phyloP scores from a whole-genome alignment of 2,888 invertebrate genomes.

The Troides aeacus region DNA sequence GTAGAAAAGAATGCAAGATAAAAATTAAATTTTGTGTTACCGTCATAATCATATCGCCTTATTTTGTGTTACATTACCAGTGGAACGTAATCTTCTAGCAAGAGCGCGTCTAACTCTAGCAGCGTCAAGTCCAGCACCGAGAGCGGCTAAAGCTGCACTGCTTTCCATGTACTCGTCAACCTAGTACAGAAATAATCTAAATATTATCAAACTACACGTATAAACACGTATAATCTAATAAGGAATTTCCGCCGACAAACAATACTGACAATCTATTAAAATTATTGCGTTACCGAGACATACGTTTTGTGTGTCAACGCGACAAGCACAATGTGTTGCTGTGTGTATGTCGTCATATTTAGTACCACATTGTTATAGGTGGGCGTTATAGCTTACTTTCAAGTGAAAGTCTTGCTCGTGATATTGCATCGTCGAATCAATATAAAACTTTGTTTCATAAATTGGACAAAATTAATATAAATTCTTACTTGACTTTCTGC shows the following conservation, averaged over 20 bases:
- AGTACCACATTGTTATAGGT: no score
- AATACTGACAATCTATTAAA: no score
- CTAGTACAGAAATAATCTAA: slow-evolving; percentile 37
- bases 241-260: no score
- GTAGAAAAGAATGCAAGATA: background rate
- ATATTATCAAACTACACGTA: background rate
- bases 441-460: background rate
- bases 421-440: no score
- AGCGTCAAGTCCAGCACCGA: slow-evolving; percentile 68
- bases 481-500: slow-evolving; percentile 56
- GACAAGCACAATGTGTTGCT: no score
- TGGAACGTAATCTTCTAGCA: slow-evolving; percentile 50
- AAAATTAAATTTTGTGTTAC: background rate
- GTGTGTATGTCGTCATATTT: no score
- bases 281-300: no score
- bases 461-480: background rate
- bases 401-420: no score
- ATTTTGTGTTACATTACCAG: slow-evolving; percentile 47
- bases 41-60: background rate
- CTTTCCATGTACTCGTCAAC: slow-evolving; percentile 67
- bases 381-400: no score
- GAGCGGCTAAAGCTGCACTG: slow-evolving; percentile 54
- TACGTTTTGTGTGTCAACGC: no score
- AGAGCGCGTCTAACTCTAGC: slow-evolving; percentile 67
- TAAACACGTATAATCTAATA: no score